Base-by-base conservation (phyloP, 2,113 vertebrate species). In the Rutilus rutilus region DNA sequence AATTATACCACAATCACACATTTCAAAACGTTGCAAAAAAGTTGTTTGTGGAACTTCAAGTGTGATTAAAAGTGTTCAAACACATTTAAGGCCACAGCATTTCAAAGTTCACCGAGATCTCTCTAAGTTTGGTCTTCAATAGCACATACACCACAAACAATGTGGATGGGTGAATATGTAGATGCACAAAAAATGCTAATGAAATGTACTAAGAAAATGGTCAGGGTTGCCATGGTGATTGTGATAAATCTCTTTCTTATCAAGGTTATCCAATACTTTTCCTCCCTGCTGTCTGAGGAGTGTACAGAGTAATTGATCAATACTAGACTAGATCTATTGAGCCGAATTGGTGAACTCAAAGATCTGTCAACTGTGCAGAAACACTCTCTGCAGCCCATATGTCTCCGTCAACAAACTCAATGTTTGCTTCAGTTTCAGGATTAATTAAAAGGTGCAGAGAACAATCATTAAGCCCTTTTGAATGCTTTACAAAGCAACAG, bases 241-340 rank as follows among this genome's bases (percentile, higher is more conserved):
- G 93, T 92, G 92, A 93, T 93, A 92, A 91, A 93, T 94, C 92
- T 93, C 93, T 90, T 92, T 94, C 90, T 93, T 91, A 93, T 93
- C 93, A 92, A 91, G 93, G 94, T 93, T 93, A 91, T 92, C 87
- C 90, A 89, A 89, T 89, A 90, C 90, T 90, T 91, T 91, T 86
- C 88, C 91, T 90, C 90, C 90, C 92, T 93, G 92, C 91, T 92
- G 91, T 93, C 92, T 92, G 91, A 27, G 39, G n/a, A 45, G 60
- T 81, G 60, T 47, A 47, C 39, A 81, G 42, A 50, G 78, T 94
- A 93, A 94, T 93, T 92, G 93, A 93, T 94, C 93, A 93, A 93
- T 93, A 91, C 92, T 91, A 93, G 93, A 93, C 93, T 93, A 89
- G 87, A 90, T 91, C 74, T 89, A 94, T 94, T 90, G 94, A 94